Conservation (phyloP, 2,797 vertebrate genomes). For the Chiloscyllium punctatum region DNA sequence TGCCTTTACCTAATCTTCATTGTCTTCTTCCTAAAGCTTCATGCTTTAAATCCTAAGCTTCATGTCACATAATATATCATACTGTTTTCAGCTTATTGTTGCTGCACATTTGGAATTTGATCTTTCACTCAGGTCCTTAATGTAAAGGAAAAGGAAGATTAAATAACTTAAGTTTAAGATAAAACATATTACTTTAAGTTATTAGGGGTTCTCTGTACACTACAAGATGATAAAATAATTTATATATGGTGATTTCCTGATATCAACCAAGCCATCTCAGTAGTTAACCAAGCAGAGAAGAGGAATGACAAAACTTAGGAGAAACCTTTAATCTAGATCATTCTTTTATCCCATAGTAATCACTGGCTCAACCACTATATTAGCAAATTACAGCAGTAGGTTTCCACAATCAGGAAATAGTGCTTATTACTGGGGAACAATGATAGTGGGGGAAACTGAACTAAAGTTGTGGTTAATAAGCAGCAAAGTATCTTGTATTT, state of each 20-base stretch:
- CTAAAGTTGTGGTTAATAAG: neutral
- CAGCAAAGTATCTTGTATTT: neutral
- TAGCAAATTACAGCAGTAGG: neutral
- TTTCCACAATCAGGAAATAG: neutral
- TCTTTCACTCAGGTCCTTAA: neutral
- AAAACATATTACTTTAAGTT: too few relatives aligned
- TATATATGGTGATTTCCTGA: neutral
- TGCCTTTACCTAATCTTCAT: neutral
- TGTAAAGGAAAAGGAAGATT: neutral
- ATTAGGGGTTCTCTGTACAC: neutral
- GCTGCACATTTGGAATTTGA: neutral
- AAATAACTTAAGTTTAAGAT: neutral
- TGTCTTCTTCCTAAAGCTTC: neutral
- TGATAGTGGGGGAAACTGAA: neutral
- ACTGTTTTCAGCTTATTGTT: neutral
- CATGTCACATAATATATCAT: neutral
- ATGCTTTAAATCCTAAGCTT: neutral
- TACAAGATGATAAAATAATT: neutral
- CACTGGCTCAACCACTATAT: neutral
- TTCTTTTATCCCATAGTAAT: neutral
- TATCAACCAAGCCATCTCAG: neutral
- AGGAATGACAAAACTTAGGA: neutral
- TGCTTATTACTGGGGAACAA: neutral
- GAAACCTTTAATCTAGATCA: neutral
- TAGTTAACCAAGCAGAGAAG: neutral